Base-by-base conservation (phyloP, 2,888 invertebrate genomes). In the Tribolium freemani region DNA sequence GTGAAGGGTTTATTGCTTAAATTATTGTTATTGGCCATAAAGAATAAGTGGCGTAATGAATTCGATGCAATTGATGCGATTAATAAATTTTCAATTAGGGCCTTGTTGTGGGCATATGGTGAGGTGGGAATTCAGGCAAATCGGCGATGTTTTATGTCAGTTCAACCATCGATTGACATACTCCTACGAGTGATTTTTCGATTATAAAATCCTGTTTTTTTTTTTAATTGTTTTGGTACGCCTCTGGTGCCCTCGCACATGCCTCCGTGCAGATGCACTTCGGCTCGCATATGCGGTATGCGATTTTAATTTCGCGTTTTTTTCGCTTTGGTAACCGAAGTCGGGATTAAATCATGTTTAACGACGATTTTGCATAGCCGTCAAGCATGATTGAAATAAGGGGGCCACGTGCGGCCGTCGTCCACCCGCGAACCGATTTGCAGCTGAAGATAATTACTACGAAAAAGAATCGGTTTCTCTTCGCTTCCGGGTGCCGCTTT, bases 341-440 rank as follows among this genome's bases (percentile, higher is more conserved):
- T 13, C n/a, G 20, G 50, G 50, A 64, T 64, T 64, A 64, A 64
- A 64, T 64, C 64, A 54, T 64, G 64, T 64, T 63, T 64, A 54
- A 64, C 54, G 64, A 64, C 53, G 53, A 45, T 51, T 51, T 31
- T 63, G 63, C 30, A 51, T 63, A 63, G 50, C 63, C 53, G 44
- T 64, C 54, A 64, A 54, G 64, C 20, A 8, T 64, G 64, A 64
- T 44, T 54, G 64, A 64, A 64, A 64, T 64, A 64, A 64, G 20
- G 64, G 26, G 64, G 64, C 45, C 64, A 64, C 64, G 64, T 64
- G 64, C 45, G n/a, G 45, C 16, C 45, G 61, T 10, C 63, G 53
- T 45, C 64, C 64, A 45, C 64, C 64, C 53, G 54, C 54, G n/a
- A 26, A 26, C 26, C 26, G 26, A 38, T 38, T 38, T 38, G 38